Conservation (phyloP, 2,113 vertebrate species). For the Gorsachius goisagi region DNA sequence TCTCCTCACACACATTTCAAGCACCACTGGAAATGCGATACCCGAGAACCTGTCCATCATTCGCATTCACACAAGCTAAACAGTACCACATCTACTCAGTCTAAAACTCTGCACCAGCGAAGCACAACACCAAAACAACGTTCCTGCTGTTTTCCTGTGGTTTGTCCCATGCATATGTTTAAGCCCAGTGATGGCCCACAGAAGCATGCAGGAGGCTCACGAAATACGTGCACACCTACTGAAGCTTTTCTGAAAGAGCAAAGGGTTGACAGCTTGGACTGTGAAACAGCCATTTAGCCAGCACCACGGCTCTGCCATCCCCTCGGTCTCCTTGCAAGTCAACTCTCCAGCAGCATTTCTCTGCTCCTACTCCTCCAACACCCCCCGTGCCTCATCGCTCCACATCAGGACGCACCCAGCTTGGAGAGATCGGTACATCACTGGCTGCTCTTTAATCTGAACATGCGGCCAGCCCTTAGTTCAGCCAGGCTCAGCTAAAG, state of each 20-base stretch:
- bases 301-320: background rate
- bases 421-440: fast-evolving
- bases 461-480: background rate
- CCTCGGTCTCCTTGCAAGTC: background rate
- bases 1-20: background rate
- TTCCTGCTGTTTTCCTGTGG: background rate
- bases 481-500: background rate
- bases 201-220: background rate
- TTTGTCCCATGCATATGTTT: fast-evolving
- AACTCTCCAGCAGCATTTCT: background rate
- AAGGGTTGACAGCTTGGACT: background rate
- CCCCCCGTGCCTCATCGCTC: background rate
- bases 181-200: background rate
- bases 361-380: background rate
- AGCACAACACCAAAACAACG: background rate
- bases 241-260: background rate
- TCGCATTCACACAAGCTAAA: background rate
- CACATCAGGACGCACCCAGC: background rate
- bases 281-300: background rate
- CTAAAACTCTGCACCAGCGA: background rate
- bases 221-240: fast-evolving
- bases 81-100: background rate
- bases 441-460: background rate
- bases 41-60: background rate
- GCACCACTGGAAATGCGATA: background rate